Percentiles rank a stretch among this genome's conserved stretches.
Conservation (phyloP, 2,888 invertebrate species). For the Sinhomidia bicolor region DNA sequence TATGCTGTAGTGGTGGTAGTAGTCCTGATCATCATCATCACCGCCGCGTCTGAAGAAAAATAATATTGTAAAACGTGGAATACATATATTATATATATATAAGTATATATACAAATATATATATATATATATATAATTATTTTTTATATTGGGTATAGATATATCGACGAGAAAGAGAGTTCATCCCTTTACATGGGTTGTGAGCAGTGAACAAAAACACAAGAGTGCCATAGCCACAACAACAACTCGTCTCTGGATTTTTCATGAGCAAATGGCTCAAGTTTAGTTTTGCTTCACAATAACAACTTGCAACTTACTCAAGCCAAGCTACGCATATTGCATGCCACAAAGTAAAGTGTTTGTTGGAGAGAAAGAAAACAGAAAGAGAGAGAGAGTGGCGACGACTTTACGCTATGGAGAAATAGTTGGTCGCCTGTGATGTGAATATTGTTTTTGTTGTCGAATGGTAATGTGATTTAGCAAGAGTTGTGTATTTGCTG, state of each 20-base stretch:
- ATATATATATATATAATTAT: not conserved
- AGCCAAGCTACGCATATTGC: constrained; percentile 51
- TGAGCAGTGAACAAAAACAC: constrained; percentile 49
- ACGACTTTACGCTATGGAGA: constrained; percentile 29
- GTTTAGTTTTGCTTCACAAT: constrained; percentile 1
- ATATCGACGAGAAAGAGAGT: constrained; percentile 30
- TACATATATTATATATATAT: not conserved
- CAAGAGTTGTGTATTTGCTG: constrained; percentile 39
- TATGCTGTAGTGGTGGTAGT: too few relatives aligned
- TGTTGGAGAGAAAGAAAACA: not conserved
- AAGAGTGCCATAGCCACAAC: constrained; percentile 36
- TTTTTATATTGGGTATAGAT: not conserved
- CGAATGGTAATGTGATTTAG: constrained; percentile 70
- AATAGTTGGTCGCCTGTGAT: constrained; percentile 43
- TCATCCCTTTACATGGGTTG: constrained; percentile 57
- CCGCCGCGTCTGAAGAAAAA: constrained; percentile 2
- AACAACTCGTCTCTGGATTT: constrained; percentile 34
- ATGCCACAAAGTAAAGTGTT: constrained; percentile 28
- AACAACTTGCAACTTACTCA: constrained; percentile 18
- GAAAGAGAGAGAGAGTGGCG: too few relatives aligned
- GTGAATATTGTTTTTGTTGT: constrained; percentile 27
- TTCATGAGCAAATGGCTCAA: constrained; percentile 12
- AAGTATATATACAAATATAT: not conserved
- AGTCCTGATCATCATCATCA: not conserved
- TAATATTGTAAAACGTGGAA: not conserved